Evolutionary conservation across 2,888 invertebrate species (phyloP).

Genomic region (Himalopsyche anomala): DNA sequence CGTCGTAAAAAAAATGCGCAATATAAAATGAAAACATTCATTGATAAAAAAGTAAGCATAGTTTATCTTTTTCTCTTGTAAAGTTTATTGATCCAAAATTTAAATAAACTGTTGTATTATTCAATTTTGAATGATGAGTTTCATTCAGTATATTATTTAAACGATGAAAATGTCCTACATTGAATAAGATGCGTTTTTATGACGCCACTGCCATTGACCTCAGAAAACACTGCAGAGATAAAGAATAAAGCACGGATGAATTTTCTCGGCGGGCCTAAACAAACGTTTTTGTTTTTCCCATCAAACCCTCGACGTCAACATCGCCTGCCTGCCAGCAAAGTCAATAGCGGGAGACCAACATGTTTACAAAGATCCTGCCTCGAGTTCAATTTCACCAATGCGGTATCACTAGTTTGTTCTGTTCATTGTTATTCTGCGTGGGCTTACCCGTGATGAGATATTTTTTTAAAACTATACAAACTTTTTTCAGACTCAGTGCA

Average conservation of each 20-base stretch:
- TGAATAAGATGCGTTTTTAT: neutral
- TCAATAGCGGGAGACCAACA: slow-evolving; percentile 22
- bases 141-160: no score
- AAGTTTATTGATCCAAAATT: no score
- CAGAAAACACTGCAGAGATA: slow-evolving; percentile 27
- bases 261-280: slow-evolving; percentile 11
- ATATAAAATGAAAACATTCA: no score
- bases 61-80: no score
- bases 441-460: no score
- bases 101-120: no score
- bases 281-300: slow-evolving; percentile 39
- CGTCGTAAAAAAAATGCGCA: no score
- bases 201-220: neutral
- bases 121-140: no score
- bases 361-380: slow-evolving; percentile 29
- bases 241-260: neutral
- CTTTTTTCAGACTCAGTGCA: no score
- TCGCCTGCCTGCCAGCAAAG: slow-evolving; percentile 6
- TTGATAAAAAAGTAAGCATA: no score
- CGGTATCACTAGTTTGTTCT: neutral
- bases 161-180: no score
- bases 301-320: neutral
- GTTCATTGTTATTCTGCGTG: neutral
- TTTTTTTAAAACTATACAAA: no score
- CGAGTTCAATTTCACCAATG: slow-evolving; percentile 22